phyloP scores from a whole-genome alignment of 2,888 invertebrate species.

The Enchytraeus crypticus region DNA sequence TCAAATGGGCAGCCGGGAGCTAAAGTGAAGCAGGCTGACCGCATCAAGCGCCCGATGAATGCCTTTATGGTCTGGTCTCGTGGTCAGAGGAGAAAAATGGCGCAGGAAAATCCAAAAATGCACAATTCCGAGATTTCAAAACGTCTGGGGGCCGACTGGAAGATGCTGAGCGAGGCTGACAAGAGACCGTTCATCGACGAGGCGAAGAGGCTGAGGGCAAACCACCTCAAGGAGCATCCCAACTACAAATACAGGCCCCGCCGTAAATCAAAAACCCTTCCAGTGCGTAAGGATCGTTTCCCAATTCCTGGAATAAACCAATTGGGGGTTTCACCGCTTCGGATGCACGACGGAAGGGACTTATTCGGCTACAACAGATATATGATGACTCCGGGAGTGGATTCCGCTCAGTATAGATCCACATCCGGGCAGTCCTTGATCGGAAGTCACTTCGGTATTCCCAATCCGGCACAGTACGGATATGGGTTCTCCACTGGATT shows the following conservation, averaged over 20 bases:
- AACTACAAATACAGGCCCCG: constrained; percentile 95
- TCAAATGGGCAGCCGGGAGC: too few species aligned
- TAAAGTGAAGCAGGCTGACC: not conserved
- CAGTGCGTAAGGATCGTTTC: constrained; percentile 86
- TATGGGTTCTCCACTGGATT: not conserved
- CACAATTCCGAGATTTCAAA: constrained; percentile 97
- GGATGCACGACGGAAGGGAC: not conserved
- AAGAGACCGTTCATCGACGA: constrained; percentile 98
- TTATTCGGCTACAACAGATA: not conserved
- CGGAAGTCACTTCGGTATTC: too few species aligned
- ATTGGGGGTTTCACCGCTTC: too few species aligned
- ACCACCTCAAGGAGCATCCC: constrained; percentile 99
- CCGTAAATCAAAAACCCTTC: constrained; percentile 61
- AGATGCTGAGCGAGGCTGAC: constrained; percentile 83
- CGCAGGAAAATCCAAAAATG: constrained; percentile 97
- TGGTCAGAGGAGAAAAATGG: constrained; percentile 95
- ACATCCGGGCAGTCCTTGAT: not conserved
- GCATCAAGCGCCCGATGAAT: constrained; percentile 97
- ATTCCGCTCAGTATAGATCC: not conserved
- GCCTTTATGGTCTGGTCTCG: constrained; percentile 99
- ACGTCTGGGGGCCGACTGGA: constrained; percentile 95
- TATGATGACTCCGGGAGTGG: not conserved
- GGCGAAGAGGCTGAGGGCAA: constrained; percentile 88
- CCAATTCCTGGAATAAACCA: not conserved
- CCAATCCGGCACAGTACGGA: not conserved